phyloP scores from a whole-genome alignment of 2,113 vertebrate species.

The Rhagologus leucostigma region DNA sequence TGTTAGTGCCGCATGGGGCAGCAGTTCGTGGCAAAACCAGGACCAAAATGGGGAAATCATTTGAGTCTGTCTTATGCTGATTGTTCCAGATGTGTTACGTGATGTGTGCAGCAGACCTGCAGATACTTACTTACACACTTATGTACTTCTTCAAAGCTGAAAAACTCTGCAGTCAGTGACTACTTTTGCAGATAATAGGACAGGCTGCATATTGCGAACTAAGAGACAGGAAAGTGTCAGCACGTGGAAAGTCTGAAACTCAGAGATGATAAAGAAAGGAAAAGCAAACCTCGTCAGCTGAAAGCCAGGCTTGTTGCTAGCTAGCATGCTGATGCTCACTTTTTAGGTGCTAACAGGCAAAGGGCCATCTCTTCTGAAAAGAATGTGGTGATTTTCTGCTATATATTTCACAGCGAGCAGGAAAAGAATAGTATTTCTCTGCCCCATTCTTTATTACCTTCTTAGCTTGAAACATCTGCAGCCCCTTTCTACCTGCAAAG shows the following conservation, averaged over 20 bases:
- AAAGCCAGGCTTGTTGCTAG: not conserved
- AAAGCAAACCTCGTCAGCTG: not conserved
- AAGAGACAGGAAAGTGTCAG: not conserved
- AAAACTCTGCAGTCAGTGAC: not conserved
- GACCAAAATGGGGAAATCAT: not conserved
- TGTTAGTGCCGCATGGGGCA: not conserved
- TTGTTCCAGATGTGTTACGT: not conserved
- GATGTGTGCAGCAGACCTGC: not conserved
- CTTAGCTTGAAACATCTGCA: not conserved
- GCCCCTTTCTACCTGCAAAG: not conserved
- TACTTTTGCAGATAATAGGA: not conserved
- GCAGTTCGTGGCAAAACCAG: not conserved
- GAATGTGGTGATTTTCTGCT: not conserved
- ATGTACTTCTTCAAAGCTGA: not conserved
- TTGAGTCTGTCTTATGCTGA: too few species aligned
- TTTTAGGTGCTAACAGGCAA: not conserved
- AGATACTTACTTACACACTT: not conserved
- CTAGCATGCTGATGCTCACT: not conserved
- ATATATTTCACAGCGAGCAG: not conserved
- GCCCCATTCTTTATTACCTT: not conserved
- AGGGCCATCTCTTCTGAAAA: not conserved
- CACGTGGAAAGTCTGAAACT: not conserved
- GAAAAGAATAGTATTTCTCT: not conserved
- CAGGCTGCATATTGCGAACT: accelerated
- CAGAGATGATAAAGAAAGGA: not conserved